Conservation (phyloP, 2,113 vertebrate species). For the Gymnobelideus leadbeateri region DNA sequence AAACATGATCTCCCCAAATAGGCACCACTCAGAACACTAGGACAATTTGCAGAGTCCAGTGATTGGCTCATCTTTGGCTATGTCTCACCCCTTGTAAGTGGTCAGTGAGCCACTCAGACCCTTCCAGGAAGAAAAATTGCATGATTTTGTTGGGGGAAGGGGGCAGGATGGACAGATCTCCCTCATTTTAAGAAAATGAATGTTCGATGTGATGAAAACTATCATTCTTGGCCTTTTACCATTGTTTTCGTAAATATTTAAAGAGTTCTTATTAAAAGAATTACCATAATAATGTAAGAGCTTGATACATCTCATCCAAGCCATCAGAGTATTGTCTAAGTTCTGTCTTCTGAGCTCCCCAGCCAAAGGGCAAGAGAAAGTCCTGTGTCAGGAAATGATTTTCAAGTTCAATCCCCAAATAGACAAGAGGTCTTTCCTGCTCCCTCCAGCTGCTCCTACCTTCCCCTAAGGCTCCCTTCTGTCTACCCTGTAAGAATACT, state of each 20-base stretch:
- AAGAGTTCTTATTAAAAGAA: constrained; percentile 83
- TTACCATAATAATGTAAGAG: constrained; percentile 70
- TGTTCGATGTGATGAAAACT: constrained; percentile 70
- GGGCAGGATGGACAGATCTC: not conserved
- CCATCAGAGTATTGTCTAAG: not conserved
- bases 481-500: not conserved
- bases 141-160: not conserved
- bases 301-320: constrained; percentile 36
- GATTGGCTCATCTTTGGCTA: accelerated
- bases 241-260: constrained; percentile 81
- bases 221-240: constrained; percentile 63
- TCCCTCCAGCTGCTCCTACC: not conserved
- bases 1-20: not conserved
- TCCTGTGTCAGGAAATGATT: not conserved
- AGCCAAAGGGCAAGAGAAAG: not conserved
- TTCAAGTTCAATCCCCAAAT: not conserved
- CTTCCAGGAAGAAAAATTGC: not conserved
- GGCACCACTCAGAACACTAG: not conserved
- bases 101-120: accelerated
- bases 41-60: not conserved
- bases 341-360: not conserved
- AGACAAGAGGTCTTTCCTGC: not conserved
- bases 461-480: not conserved
- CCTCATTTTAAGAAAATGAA: constrained; percentile 9
- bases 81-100: not conserved